phyloP scores from a whole-genome alignment of 2,888 invertebrate species.

The Macropis europaea region DNA sequence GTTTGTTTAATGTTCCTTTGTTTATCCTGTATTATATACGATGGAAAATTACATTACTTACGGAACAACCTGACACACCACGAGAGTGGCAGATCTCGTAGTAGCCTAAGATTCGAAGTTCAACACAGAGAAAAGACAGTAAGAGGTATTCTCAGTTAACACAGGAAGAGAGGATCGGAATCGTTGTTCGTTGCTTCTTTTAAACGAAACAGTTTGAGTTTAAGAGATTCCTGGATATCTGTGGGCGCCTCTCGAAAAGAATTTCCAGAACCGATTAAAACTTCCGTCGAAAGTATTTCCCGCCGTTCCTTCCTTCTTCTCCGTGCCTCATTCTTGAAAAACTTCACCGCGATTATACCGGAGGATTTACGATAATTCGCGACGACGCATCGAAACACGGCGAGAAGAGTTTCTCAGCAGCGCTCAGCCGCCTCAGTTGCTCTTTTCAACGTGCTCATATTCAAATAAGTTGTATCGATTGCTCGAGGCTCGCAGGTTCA shows the following conservation, averaged over 20 bases:
- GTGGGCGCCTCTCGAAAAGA: not conserved
- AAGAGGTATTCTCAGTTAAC: too few relatives aligned
- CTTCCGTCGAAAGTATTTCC: conserved; percentile 3
- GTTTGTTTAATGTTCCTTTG: too few relatives aligned
- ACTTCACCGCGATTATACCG: conserved; percentile 1
- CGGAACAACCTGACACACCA: too few relatives aligned
- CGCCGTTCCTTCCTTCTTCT: not conserved
- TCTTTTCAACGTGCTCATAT: not conserved
- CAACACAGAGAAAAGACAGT: too few relatives aligned
- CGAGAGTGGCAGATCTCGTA: too few relatives aligned
- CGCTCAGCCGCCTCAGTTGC: not conserved
- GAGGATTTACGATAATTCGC: not conserved
- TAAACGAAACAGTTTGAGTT: conserved; percentile 6
- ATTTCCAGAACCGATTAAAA: conserved; percentile 26
- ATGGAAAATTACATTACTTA: too few relatives aligned
- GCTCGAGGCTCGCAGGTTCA: not conserved
- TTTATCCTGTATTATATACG: too few relatives aligned
- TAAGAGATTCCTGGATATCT: not conserved
- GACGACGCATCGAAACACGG: not conserved
- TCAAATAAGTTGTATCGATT: conserved; percentile 27
- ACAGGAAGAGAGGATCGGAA: not conserved
- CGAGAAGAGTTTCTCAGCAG: not conserved
- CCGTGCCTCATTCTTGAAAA: not conserved
- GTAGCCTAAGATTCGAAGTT: too few relatives aligned
- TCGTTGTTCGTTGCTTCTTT: not conserved